These are phyloP conservation scores for Melanotaenia parkinsoni DNA, from an alignment of 2,797 vertebrate genomes.

Conservation along the genomic window DNA sequence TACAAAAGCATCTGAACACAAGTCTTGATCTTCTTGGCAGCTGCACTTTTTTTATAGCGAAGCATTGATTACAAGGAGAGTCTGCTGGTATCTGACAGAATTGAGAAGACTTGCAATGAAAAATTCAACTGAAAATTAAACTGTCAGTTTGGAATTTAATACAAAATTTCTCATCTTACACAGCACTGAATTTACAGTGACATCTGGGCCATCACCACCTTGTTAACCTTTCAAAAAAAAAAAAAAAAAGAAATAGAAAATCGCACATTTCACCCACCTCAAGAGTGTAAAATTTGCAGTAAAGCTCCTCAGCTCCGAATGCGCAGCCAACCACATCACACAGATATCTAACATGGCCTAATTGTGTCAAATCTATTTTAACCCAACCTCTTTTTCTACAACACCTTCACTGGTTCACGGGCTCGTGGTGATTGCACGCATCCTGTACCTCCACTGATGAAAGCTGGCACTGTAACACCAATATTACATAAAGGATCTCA, in stretches of 20 bases:
- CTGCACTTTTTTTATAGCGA: constrained; percentile 7
- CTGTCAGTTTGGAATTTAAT: constrained; percentile 8
- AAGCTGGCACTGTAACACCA: constrained; percentile 60
- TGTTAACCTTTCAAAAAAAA: constrained; percentile 38
- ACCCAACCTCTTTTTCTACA: constrained; percentile 58
- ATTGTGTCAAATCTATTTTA: constrained; percentile 80
- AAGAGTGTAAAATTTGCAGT: constrained; percentile 49
- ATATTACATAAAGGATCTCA: constrained; percentile 58
- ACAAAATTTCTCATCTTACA: constrained; percentile 15
- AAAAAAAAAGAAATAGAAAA: background rate
- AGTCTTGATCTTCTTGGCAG: constrained; percentile 18
- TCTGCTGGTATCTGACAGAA: constrained; percentile 2
- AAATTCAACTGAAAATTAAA: constrained; percentile 13
- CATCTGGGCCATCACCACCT: constrained; percentile 14
- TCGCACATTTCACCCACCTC: constrained; percentile 32
- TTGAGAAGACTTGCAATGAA: constrained; percentile 8
- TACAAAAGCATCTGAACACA: constrained; percentile 17
- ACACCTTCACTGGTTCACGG: constrained; percentile 65
- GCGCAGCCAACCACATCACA: constrained; percentile 59
- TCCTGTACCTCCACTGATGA: constrained; percentile 71
- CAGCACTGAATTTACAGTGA: constrained; percentile 17
- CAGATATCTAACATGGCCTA: constrained; percentile 74
- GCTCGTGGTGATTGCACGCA: constrained; percentile 75
- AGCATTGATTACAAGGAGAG: constrained; percentile 10
- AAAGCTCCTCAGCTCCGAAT: constrained; percentile 40